These are phyloP conservation scores for Littorina saxatilis DNA, from an alignment of 1,140 invertebrate species.

Conservation along the genomic window DNA sequence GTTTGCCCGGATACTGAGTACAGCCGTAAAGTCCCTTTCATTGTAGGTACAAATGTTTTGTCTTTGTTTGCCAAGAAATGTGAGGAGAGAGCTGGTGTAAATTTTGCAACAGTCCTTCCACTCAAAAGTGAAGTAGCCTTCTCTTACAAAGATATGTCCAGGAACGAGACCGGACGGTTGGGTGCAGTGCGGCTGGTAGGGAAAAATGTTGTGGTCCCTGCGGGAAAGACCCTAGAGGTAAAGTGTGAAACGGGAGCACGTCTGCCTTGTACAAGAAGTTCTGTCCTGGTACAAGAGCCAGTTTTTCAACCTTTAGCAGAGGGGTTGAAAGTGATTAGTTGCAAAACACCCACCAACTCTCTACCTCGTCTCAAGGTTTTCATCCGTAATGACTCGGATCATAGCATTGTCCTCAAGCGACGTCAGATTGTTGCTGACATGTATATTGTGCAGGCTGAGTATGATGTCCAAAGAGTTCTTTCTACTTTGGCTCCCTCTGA, in stretches of 20 bases:
- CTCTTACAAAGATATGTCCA: no score
- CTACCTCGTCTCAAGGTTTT: not conserved
- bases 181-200: not conserved
- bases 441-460: not conserved
- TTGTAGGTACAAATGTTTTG: not conserved
- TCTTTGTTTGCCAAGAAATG: not conserved
- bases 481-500: not conserved
- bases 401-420: not conserved
- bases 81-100: no score
- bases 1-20: no score
- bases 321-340: no score
- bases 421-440: not conserved
- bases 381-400: not conserved
- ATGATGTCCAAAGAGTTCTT: not conserved
- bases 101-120: no score
- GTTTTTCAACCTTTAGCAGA: not conserved
- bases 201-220: not conserved
- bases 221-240: not conserved
- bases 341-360: no score
- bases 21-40: no score
- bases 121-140: no score
- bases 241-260: no score
- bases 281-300: not conserved
- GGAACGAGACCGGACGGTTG: not conserved
- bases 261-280: not conserved